Percentiles rank a stretch among this genome's conserved stretches.
Conservation (phyloP, 2,797 vertebrate species). For the Toxotes lorentzi region DNA sequence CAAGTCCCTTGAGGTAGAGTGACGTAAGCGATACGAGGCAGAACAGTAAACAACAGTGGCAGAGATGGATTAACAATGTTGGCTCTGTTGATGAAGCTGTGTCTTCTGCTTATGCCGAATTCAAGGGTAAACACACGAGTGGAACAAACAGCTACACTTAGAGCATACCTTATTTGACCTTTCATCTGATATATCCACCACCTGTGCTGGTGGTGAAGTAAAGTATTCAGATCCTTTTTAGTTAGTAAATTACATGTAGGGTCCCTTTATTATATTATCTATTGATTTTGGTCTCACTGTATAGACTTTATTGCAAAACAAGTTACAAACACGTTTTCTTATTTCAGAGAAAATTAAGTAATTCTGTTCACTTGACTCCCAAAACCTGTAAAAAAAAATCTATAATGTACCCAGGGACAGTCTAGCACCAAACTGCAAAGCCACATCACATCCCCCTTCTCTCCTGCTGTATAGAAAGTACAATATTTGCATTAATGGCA, state of each 20-base stretch:
- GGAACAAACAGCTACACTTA: slow-evolving; percentile 56
- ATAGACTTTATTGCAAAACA: too few species aligned
- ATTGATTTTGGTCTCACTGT: neutral
- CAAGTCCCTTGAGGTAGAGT: slow-evolving; percentile 45
- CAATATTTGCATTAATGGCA: too few species aligned
- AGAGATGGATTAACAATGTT: slow-evolving; percentile 66
- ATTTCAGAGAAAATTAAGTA: neutral
- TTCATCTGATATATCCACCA: slow-evolving; percentile 20
- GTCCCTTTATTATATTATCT: slow-evolving; percentile 9
- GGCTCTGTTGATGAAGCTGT: slow-evolving; percentile 64
- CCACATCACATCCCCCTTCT: too few species aligned
- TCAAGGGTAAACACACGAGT: slow-evolving; percentile 58
- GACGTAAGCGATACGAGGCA: slow-evolving; percentile 48
- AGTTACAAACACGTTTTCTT: too few species aligned
- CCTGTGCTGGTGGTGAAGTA: slow-evolving; percentile 5
- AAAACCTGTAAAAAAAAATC: slow-evolving; percentile 1
- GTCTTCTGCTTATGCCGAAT: slow-evolving; percentile 56
- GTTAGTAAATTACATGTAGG: neutral
- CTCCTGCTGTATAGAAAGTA: too few species aligned
- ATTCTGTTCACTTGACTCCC: neutral
- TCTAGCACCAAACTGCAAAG: fast-evolving
- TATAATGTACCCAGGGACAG: fast-evolving
- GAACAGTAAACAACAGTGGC: slow-evolving; percentile 61
- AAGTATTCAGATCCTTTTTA: neutral
- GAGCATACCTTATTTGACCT: slow-evolving; percentile 53